phyloP scores from a whole-genome alignment of 1,140 invertebrate genomes.

The silkworm (Bombyx mori) region ASM3026992v2 NC_085115.1:1707501-1708000 shows the following conservation, averaged over 20 bases:
- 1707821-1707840: no score
- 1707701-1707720: slow-evolving; percentile 12
- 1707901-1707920: no score
- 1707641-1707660: slow-evolving; percentile 14
- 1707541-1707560: slow-evolving; percentile 1
- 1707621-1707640: slow-evolving; percentile 12
- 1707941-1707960: no score
- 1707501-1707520: slow-evolving; percentile 13
- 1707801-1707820: not conserved
- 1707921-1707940: no score
- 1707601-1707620: not conserved
- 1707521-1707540: slow-evolving; percentile 11
- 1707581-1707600: slow-evolving; percentile 2
- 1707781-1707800: not conserved
- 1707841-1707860: no score
- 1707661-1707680: slow-evolving; percentile 43
- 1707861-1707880: no score
- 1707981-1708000: no score
- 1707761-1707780: not conserved
- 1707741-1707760: not conserved
- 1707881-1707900: no score
- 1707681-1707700: slow-evolving; percentile 14
- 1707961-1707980: no score
- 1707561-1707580: slow-evolving; percentile 7
- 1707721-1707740: not conserved